These are phyloP conservation scores for Zaprionus obscuricornis DNA, from an alignment of 2,888 invertebrate species.

Conservation along the genomic window DNA sequence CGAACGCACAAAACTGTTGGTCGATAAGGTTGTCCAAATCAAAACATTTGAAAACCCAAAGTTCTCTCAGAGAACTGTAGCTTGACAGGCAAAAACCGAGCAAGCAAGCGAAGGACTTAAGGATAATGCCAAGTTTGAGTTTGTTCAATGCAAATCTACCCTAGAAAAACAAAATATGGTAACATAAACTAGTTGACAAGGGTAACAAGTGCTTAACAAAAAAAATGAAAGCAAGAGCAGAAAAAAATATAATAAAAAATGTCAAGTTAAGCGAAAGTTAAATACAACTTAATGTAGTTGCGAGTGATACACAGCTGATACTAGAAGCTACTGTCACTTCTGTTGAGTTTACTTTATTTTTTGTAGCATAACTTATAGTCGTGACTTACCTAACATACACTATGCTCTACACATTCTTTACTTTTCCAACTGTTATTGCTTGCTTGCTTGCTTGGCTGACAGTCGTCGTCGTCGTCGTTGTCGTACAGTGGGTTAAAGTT, in stretches of 20 bases:
- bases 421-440: slow-evolving; percentile 24
- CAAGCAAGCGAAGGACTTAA: slow-evolving; percentile 35
- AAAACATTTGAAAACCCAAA: slow-evolving; percentile 64
- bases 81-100: slow-evolving; percentile 43
- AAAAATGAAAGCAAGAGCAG: too few species aligned
- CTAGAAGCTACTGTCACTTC: too few species aligned
- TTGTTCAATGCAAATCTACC: slow-evolving; percentile 37
- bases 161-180: too few species aligned
- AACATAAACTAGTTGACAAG: neutral
- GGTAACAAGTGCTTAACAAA: neutral
- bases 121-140: slow-evolving; percentile 43
- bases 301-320: too few species aligned
- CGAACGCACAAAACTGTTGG: slow-evolving; percentile 65
- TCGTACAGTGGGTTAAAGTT: slow-evolving; percentile 51
- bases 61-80: slow-evolving; percentile 19
- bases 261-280: too few species aligned
- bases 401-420: neutral
- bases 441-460: too few species aligned
- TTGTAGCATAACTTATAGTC: slow-evolving; percentile 9
- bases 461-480: too few species aligned
- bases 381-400: neutral
- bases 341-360: too few species aligned
- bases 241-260: too few species aligned
- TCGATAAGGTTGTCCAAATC: slow-evolving; percentile 73
- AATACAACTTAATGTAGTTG: too few species aligned